phyloP scores from a whole-genome alignment of 2,797 vertebrate species.

The Tenualosa ilisha region DNA sequence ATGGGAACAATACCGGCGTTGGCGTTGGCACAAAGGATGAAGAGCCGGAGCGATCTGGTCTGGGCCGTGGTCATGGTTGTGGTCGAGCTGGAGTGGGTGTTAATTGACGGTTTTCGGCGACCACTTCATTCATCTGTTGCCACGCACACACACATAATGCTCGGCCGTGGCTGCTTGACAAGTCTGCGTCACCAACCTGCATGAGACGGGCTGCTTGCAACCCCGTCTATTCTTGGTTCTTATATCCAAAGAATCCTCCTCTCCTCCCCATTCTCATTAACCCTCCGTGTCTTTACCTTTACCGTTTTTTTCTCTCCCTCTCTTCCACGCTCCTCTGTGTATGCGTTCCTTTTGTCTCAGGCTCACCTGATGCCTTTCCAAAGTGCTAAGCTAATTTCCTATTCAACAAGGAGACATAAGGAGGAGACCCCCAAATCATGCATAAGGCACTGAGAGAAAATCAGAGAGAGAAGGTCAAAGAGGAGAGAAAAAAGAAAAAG shows the following conservation, averaged over 20 bases:
- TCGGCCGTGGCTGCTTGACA: conserved; percentile 24
- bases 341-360: background rate
- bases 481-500: background rate
- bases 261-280: background rate
- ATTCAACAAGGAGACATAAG: background rate
- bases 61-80: conserved; percentile 3
- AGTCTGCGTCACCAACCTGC: conserved; percentile 39
- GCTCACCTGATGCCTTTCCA: background rate
- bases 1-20: background rate
- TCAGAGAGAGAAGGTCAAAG: background rate
- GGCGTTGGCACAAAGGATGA: background rate
- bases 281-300: background rate
- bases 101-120: conserved; percentile 47
- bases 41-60: background rate
- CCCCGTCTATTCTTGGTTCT: background rate
- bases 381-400: conserved; percentile 2
- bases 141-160: background rate
- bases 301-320: background rate
- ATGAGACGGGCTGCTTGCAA: conserved; percentile 43
- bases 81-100: conserved; percentile 43
- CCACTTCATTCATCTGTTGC: conserved; percentile 46
- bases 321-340: background rate
- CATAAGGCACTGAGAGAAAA: background rate
- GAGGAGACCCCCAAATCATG: background rate
- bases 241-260: background rate